Evolutionary conservation across 2,888 invertebrate genomes (phyloP).

Genomic region (Embidobia sp.): DNA sequence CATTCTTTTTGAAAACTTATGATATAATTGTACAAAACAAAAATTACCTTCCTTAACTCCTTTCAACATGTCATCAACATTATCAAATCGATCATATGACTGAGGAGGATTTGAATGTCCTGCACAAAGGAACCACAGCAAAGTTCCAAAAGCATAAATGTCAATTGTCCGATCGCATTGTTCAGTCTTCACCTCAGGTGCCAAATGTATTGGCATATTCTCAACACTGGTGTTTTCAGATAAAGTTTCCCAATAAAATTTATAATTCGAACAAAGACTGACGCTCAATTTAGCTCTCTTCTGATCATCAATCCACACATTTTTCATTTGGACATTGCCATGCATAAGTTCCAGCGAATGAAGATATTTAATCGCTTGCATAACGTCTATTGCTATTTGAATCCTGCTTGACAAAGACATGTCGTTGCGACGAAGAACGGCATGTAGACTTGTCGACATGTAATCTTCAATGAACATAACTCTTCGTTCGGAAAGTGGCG

Average conservation of each 20-base stretch:
- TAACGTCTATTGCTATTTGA: constrained; percentile 23
- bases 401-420: not conserved
- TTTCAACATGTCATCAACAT: constrained; percentile 10
- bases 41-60: constrained; percentile 17
- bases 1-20: no score
- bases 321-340: constrained; percentile 2
- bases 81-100: constrained; percentile 1
- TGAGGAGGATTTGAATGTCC: constrained; percentile 1
- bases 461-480: no score
- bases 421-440: no score
- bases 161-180: not conserved
- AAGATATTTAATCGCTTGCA: constrained; percentile 55
- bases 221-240: no score
- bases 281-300: constrained; percentile 34
- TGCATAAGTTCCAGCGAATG: constrained; percentile 13
- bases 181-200: constrained; percentile 4
- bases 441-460: no score
- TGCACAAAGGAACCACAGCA: constrained; percentile 27
- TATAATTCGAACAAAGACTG: not conserved
- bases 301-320: constrained; percentile 9
- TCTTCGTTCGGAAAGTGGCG: no score
- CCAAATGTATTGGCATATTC: constrained; percentile 15
- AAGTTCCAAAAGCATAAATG: constrained; percentile 35
- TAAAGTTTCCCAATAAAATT: not conserved
- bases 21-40: no score